These are phyloP conservation scores for Ammodytes marinus DNA, from an alignment of 2,113 vertebrate species.

Conservation along the genomic window DNA sequence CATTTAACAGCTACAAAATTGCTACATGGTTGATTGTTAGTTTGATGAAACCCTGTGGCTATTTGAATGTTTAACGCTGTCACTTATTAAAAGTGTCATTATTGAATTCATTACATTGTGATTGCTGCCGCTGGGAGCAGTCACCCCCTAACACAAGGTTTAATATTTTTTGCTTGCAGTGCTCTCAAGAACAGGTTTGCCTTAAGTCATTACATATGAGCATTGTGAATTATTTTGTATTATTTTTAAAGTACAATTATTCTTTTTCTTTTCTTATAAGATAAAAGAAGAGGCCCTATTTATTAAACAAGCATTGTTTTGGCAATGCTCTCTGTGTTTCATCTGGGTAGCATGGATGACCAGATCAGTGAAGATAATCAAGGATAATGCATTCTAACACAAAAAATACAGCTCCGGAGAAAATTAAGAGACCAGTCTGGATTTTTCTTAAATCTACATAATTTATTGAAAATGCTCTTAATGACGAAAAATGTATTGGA, in stretches of 20 bases:
- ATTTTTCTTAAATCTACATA: no score
- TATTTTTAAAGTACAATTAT: no score
- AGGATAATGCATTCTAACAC: no score
- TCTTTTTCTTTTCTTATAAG: no score
- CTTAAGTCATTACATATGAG: background rate
- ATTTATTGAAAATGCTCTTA: no score
- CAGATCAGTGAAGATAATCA: no score
- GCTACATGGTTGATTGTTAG: background rate
- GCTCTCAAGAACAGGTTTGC: background rate
- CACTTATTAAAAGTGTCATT: background rate
- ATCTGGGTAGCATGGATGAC: no score
- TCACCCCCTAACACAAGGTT: background rate
- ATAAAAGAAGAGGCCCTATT: no score
- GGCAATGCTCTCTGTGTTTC: background rate
- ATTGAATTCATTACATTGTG: background rate
- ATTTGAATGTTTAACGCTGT: background rate
- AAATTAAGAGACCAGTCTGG: no score
- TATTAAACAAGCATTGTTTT: background rate
- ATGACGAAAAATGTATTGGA: no score
- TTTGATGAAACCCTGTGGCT: background rate
- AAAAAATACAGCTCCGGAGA: no score
- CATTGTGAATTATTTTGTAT: no score
- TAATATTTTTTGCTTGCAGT: background rate
- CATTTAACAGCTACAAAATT: background rate
- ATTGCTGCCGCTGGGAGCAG: background rate